Evolutionary conservation across 2,797 vertebrate species (phyloP), one percentile per base, ranked within the genome.

Genomic region (Pipistrellus pygmaeus): DNA sequence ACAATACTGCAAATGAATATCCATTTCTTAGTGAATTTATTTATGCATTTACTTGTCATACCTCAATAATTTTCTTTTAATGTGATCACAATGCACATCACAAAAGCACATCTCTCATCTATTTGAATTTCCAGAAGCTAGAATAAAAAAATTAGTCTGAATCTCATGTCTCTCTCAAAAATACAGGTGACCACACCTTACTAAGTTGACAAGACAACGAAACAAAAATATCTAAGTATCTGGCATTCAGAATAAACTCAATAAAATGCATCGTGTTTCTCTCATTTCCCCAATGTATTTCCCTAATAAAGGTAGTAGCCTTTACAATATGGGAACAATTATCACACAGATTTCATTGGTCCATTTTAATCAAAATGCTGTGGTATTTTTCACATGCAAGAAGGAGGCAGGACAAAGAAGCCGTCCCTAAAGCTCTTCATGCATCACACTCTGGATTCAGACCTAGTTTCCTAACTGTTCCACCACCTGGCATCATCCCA

Each of bases 401-500:
- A 88, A 96, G 95, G 91, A 30, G 1, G 46, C 0, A 95, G 71
- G 32, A 94, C 76, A 71, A 95, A 92, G 84, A 94, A 92, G 90
- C 4, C 0, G 0, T 27, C 89, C 21, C 11, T 64, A 94, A 97
- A 96, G 91, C 14, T 53, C 92, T 68, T 76, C 38, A 57, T 38
- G 84, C 25, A 68, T 48, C 73, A 71, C 64, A 53, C 12, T 93
- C 86, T 68, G 64, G 78, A 64, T 92, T 88, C 77, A 77, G 90
- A 84, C 44, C 41, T 46, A 8, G 46, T 32, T 93, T 46, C 84
- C 93, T 95, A 57, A 97, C 73, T 93, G 95, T 91, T 96, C 7
- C 93, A 62, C 60, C 81, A 90, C 72, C 91, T 86, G 57, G 95
- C 95, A 86, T 85, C 69, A 84, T 89, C 66, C 69, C 48, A 90